Evolutionary conservation across 1,140 invertebrate genomes (phyloP).

Genomic region (Spodoptera frugiperda): DNA sequence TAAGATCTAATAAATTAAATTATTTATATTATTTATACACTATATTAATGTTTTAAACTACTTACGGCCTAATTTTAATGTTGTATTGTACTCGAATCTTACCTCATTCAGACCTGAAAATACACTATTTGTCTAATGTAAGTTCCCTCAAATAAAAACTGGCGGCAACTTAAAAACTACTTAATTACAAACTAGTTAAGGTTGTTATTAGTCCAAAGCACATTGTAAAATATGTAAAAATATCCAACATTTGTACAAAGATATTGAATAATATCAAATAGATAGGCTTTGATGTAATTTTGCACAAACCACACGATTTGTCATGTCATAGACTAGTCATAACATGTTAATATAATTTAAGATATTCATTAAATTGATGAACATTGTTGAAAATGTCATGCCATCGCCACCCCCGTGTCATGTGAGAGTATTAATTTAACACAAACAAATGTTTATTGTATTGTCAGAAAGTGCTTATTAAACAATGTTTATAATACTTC

Average conservation of each 20-base stretch:
- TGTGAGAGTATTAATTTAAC: not conserved
- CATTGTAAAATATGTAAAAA: slow-evolving; percentile 12
- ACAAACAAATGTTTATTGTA: not conserved
- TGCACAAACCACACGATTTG: slow-evolving; percentile 11
- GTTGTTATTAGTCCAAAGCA: not conserved
- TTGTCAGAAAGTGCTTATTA: slow-evolving; percentile 16
- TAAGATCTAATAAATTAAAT: slow-evolving; percentile 9
- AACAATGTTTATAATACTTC: slow-evolving; percentile 35
- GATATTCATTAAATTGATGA: slow-evolving; percentile 13
- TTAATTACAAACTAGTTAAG: not conserved
- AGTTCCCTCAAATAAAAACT: too few species aligned
- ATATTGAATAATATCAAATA: slow-evolving; percentile 2
- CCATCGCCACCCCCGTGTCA: not conserved
- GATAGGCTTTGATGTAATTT: not conserved
- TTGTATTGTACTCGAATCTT: not conserved
- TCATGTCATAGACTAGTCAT: slow-evolving; percentile 45
- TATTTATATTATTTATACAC: slow-evolving; percentile 6
- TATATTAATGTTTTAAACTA: not conserved
- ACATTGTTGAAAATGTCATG: slow-evolving; percentile 25
- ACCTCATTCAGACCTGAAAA: not conserved
- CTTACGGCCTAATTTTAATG: slow-evolving; percentile 18
- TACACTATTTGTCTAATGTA: too few species aligned
- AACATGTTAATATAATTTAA: slow-evolving; percentile 44
- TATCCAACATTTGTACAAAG: slow-evolving; percentile 23
- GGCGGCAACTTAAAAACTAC: not conserved